These are phyloP conservation scores for Cariama cristata DNA, from an alignment of 2,113 vertebrate species.

Conservation along the genomic window DNA sequence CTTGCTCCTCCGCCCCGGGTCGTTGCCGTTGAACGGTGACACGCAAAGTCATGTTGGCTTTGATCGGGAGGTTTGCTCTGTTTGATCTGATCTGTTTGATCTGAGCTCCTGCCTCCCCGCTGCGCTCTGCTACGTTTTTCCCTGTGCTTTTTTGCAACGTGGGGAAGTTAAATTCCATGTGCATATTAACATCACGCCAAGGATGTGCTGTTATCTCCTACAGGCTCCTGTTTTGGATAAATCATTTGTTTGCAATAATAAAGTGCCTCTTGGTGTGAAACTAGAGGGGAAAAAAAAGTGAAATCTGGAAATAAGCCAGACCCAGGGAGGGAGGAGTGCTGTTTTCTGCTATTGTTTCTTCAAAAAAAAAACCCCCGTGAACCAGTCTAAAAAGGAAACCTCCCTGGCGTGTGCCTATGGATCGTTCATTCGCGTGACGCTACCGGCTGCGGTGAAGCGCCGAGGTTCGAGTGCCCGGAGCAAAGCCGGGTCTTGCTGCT, in stretches of 20 bases:
- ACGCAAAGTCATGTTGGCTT: background rate
- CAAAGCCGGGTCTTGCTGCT: background rate
- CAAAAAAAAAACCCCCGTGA: background rate
- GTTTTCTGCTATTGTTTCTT: background rate
- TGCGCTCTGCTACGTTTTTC: background rate
- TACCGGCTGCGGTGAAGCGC: fast-evolving
- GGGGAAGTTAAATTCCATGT: background rate
- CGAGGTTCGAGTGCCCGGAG: background rate
- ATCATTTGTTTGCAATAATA: background rate
- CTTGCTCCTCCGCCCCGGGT: background rate
- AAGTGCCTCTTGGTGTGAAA: background rate
- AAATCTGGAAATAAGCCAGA: background rate
- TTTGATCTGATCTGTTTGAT: conserved; percentile 39
- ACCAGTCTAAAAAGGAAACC: background rate
- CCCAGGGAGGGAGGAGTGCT: background rate
- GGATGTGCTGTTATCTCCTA: background rate
- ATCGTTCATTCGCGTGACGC: background rate
- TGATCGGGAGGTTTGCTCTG: background rate
- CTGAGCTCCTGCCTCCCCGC: background rate
- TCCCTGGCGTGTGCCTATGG: background rate
- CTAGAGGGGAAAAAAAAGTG: background rate
- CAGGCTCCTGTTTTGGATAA: background rate
- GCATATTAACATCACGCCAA: fast-evolving
- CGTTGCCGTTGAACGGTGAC: background rate
- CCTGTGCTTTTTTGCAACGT: background rate